Conservation (phyloP, 2,797 vertebrate genomes). For the Pipistrellus pygmaeus region DNA sequence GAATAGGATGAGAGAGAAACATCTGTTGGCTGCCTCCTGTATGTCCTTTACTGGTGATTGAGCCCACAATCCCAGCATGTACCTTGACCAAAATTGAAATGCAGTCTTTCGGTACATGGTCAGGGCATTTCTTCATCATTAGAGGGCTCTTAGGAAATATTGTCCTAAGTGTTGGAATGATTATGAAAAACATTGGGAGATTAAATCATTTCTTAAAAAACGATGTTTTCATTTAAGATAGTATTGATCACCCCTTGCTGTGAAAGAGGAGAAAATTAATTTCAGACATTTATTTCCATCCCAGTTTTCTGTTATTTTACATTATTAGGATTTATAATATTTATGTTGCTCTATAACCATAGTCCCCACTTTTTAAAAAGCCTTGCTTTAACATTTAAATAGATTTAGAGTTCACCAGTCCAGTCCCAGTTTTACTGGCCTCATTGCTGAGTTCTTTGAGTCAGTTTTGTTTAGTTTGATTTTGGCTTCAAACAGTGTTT, state of each 20-base stretch:
- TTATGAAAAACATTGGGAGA: conserved; percentile 43
- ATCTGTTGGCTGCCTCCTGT: too few species aligned
- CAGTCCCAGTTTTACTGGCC: not conserved
- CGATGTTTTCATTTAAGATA: conserved; percentile 24
- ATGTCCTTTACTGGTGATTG: too few species aligned
- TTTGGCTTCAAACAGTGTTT: conserved; percentile 1
- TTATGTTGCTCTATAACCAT: conserved; percentile 31
- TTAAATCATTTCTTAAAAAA: not conserved
- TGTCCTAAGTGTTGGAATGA: conserved; percentile 31
- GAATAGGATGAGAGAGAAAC: too few species aligned
- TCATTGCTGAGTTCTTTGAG: conserved; percentile 44
- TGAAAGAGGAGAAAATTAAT: conserved; percentile 34
- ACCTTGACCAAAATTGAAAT: too few species aligned
- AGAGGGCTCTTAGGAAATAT: not conserved
- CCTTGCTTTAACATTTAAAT: conserved; percentile 25
- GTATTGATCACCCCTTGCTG: not conserved
- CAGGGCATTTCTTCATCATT: not conserved
- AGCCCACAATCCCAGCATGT: too few species aligned
- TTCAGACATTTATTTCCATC: conserved; percentile 42
- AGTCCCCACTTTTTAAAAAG: not conserved
- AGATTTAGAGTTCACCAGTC: not conserved
- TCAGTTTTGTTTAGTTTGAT: conserved; percentile 27
- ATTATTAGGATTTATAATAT: not conserved
- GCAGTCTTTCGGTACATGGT: too few species aligned
- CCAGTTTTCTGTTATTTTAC: conserved; percentile 20